Conservation (phyloP, 2,113 vertebrate genomes). For the Melanostigma gelatinosum region DNA sequence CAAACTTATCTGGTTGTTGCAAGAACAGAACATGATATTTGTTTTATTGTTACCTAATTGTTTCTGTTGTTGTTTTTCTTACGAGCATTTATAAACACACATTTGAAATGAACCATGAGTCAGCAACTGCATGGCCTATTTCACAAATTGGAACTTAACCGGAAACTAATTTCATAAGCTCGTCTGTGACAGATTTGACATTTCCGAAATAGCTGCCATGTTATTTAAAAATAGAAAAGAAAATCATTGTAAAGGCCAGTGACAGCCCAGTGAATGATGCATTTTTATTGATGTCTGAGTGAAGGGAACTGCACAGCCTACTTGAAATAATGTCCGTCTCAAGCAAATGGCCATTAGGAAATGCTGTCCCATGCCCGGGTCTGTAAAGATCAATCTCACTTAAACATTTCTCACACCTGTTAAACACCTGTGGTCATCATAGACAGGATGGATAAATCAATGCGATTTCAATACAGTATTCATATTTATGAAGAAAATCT, state of each 20-base stretch:
- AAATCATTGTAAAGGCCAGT: slow-evolving; percentile 27
- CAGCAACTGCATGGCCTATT: not conserved
- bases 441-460: slow-evolving; percentile 1
- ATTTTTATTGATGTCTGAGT: slow-evolving; percentile 28
- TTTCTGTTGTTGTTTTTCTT: not conserved
- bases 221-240: not conserved
- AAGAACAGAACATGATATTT: no score
- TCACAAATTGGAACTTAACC: slow-evolving; percentile 4
- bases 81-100: no score
- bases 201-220: slow-evolving; percentile 11
- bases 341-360: slow-evolving; percentile 13
- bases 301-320: slow-evolving; percentile 30
- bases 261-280: slow-evolving; percentile 15
- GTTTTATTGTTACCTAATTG: no score
- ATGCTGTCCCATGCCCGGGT: not conserved
- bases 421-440: not conserved
- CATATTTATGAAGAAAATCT: slow-evolving; percentile 2
- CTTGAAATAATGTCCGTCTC: slow-evolving; percentile 30
- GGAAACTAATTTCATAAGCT: slow-evolving; percentile 15
- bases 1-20: no score
- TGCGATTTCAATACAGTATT: slow-evolving; percentile 4
- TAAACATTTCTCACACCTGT: slow-evolving; percentile 1
- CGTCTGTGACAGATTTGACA: slow-evolving; percentile 39
- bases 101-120: slow-evolving; percentile 24
- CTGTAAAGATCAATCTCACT: slow-evolving; percentile 6